Evolutionary conservation across 2,888 invertebrate genomes (phyloP), one percentile per base, ranked within the genome.

Genomic region (Eilema griseolum): DNA sequence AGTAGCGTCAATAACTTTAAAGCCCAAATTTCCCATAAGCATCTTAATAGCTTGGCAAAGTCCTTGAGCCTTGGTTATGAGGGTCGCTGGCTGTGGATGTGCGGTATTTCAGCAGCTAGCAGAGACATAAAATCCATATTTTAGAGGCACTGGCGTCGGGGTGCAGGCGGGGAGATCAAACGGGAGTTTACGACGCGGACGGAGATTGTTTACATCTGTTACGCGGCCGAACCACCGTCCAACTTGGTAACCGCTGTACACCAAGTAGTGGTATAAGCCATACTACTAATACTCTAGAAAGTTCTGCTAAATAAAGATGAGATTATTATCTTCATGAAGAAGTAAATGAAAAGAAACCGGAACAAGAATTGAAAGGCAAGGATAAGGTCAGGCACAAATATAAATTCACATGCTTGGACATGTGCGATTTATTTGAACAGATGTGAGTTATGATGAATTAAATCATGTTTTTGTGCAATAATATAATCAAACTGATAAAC

Each of bases 201-300:
- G 90, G 92, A 92, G 93, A 94, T 93, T 95, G 95, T 95, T 95
- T 95, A 95, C 95, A 95, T 95, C 95, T 95, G 95, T 88, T 92
- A 91, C 94, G 87, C 88, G 88, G 86, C 90, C 86, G 91, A 91
- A 90, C 88, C 88, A 86, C 89, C 88, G 86, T 88, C 89, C 89
- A 93, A 94, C 92, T 94, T 93, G 92, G 90, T 93, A 92, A 94
- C 94, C 94, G 87, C 93, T 89, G 91, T 83, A 84, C 85, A 89
- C 89, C 89, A 87, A 90, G 88, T 88, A 84, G 83, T 83, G 79
- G 78, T 85, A 85, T 62, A 33, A 24, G 26, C 84, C 83, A 78
- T 83, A 77, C 79, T 78, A 77, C 70, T 63, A 61, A 81, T 73
- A 33, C 76, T 74, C 78, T 70, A 72, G 70, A 76, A 80, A 74